Percentiles rank a stretch among this genome's conserved stretches.
These are phyloP conservation scores for Probosciger aterrimus DNA, from an alignment of 2,113 vertebrate species.

Conservation along the genomic window DNA sequence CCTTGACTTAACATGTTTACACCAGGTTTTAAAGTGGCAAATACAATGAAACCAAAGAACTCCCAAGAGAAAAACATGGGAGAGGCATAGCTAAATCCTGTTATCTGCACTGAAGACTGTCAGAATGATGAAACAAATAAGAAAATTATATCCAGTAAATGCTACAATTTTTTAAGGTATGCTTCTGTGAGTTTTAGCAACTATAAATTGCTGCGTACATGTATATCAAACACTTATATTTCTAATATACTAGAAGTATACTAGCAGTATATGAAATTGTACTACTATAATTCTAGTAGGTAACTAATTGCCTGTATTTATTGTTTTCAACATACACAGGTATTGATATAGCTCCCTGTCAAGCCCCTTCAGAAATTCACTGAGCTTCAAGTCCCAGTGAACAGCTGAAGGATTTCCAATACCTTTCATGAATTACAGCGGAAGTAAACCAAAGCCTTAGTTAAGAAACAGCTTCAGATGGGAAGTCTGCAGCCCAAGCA, in stretches of 20 bases:
- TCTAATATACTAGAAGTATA: background rate
- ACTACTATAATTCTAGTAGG: background rate
- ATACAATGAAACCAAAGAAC: background rate
- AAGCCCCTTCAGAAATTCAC: background rate
- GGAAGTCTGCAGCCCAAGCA: background rate
- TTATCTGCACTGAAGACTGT: background rate
- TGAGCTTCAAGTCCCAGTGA: background rate
- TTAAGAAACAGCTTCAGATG: background rate
- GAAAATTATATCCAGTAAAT: background rate
- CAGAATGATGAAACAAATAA: background rate
- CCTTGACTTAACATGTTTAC: background rate
- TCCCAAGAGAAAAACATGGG: fast-evolving
- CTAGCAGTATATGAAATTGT: background rate
- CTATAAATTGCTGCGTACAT: background rate
- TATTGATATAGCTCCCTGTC: background rate
- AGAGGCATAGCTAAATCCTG: background rate
- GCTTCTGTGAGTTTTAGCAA: background rate
- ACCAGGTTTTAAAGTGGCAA: background rate
- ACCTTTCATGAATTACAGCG: background rate
- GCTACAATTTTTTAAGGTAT: background rate
- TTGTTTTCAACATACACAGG: background rate
- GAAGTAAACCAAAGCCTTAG: background rate
- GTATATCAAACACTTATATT: background rate
- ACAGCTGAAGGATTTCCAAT: background rate
- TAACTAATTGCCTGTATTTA: background rate